Evolutionary conservation across 2,113 vertebrate species (phyloP).

Genomic region (Plectropomus leopardus): DNA sequence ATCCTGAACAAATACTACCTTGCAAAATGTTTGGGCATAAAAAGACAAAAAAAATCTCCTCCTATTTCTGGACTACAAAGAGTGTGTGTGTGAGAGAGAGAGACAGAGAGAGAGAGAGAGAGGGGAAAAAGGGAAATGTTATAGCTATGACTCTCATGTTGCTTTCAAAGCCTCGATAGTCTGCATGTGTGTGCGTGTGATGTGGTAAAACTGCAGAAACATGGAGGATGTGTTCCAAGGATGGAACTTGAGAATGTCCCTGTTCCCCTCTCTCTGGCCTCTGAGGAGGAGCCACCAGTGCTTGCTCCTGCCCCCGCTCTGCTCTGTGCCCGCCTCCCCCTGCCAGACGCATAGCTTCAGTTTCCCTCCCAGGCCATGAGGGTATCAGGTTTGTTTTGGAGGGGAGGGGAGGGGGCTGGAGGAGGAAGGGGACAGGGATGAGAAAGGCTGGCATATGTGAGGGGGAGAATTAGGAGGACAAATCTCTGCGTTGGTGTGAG

Average conservation of each 20-base stretch:
- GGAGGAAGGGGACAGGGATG: constrained; percentile 41
- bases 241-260: constrained; percentile 82
- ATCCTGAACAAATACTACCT: constrained; percentile 36
- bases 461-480: constrained; percentile 49
- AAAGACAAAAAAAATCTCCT: constrained; percentile 21
- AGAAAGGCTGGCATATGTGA: constrained; percentile 55
- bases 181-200: constrained; percentile 67
- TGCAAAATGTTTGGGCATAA: constrained; percentile 46
- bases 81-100: no score
- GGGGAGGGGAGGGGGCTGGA: constrained; percentile 2
- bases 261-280: constrained; percentile 74
- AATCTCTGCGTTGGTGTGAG: constrained; percentile 29
- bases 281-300: constrained; percentile 77
- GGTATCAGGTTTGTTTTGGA: constrained; percentile 84
- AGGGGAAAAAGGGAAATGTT: constrained; percentile 13
- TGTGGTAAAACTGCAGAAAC: constrained; percentile 78
- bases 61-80: constrained; percentile 50
- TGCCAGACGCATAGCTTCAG: constrained; percentile 70
- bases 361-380: constrained; percentile 75
- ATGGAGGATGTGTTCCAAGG: constrained; percentile 75
- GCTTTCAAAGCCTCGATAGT: constrained; percentile 65
- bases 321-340: constrained; percentile 61
- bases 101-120: background rate
- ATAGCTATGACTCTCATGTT: constrained; percentile 43
- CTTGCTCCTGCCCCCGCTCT: constrained; percentile 66